Evolutionary conservation across 1,140 invertebrate species (phyloP).

Genomic region (Diabrotica virgifera): DNA sequence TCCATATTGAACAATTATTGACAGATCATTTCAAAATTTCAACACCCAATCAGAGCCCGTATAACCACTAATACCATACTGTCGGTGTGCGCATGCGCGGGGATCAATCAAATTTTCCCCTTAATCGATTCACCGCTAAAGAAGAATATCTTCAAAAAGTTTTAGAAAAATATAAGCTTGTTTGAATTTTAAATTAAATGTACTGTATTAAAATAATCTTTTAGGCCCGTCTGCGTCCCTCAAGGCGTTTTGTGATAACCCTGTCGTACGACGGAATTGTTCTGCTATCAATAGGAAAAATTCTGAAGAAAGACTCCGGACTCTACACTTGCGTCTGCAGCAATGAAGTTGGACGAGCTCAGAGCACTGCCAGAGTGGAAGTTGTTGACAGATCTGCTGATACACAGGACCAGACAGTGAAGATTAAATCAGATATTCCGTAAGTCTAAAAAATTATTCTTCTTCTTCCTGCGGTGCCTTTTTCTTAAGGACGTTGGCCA

Average conservation of each 20-base stretch:
- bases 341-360: slow-evolving; percentile 79
- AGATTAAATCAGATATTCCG: slow-evolving; percentile 27
- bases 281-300: slow-evolving; percentile 66
- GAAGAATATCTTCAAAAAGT: too few relatives aligned
- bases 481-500: too few relatives aligned
- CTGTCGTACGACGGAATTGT: slow-evolving; percentile 75
- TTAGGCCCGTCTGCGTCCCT: slow-evolving; percentile 65
- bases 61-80: too few relatives aligned
- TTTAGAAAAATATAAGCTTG: too few relatives aligned
- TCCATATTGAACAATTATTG: too few relatives aligned
- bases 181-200: too few relatives aligned
- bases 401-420: slow-evolving; percentile 7
- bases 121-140: too few relatives aligned
- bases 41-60: too few relatives aligned
- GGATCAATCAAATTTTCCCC: too few relatives aligned
- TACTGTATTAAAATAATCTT: slow-evolving; percentile 7
- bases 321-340: slow-evolving; percentile 83
- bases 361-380: slow-evolving; percentile 67
- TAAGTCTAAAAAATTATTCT: slow-evolving; percentile 22
- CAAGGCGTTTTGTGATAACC: slow-evolving; percentile 69
- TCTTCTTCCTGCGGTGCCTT: too few relatives aligned
- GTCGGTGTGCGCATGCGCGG: too few relatives aligned
- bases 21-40: too few relatives aligned
- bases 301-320: slow-evolving; percentile 71
- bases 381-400: slow-evolving; percentile 47